Evolutionary conservation across 2,797 vertebrate species (phyloP).

Genomic region (Sebastiscus tertius): DNA sequence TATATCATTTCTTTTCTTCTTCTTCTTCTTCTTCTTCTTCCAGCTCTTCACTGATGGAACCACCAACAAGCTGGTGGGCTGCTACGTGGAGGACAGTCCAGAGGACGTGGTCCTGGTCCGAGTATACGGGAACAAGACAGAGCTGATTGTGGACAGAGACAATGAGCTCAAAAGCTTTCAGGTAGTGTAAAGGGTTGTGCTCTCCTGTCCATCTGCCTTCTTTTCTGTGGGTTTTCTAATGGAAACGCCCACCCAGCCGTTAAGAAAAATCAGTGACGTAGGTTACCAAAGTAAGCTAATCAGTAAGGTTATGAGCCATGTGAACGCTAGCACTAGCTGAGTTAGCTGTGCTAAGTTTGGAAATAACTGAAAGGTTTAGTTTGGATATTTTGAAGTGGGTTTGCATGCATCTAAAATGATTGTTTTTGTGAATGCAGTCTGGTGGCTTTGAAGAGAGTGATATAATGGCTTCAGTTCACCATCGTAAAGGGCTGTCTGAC

Average conservation of each 20-base stretch:
- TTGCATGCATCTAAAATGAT: too few species aligned
- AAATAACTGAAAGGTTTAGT: too few species aligned
- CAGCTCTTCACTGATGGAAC: slow-evolving; percentile 97
- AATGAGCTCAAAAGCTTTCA: slow-evolving; percentile 97
- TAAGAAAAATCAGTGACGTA: neutral
- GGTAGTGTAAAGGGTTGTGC: slow-evolving; percentile 37
- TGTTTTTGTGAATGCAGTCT: too few species aligned
- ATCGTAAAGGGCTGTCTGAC: too few species aligned
- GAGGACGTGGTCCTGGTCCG: slow-evolving; percentile 92
- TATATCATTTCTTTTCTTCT: neutral
- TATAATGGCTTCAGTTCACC: too few species aligned
- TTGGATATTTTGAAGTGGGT: too few species aligned
- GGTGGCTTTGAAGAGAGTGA: too few species aligned
- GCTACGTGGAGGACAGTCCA: slow-evolving; percentile 88
- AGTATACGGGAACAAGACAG: slow-evolving; percentile 93
- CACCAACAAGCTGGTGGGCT: slow-evolving; percentile 97
- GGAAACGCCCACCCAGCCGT: neutral
- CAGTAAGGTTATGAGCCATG: neutral
- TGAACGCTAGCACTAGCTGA: neutral
- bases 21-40: neutral
- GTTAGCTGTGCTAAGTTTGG: too few species aligned
- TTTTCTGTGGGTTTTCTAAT: neutral
- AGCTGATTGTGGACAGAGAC: slow-evolving; percentile 95
- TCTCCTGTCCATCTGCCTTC: neutral
- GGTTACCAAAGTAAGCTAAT: neutral